A percentile compares a stretch with the other conserved stretches of the same genome.
These are phyloP conservation scores for Pycnomerus fuliginosus DNA, from an alignment of 2,888 invertebrate species.

Conservation along the genomic window DNA sequence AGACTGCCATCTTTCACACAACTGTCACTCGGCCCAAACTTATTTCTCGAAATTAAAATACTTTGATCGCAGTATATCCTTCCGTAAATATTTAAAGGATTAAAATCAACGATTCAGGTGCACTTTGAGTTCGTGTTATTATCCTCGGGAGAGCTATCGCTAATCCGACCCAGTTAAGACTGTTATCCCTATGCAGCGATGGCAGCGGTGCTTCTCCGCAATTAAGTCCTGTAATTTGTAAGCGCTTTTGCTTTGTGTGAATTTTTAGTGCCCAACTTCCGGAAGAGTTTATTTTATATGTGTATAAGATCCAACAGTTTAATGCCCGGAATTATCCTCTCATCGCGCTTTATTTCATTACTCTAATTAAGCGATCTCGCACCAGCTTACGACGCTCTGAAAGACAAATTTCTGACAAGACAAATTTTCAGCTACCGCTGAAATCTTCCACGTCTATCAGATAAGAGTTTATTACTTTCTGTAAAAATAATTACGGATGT, in stretches of 20 bases:
- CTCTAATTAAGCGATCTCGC: too few species aligned
- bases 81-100: too few species aligned
- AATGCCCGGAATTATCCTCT: background rate
- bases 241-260: constrained; percentile 11
- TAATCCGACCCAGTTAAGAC: constrained; percentile 20
- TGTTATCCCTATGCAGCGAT: constrained; percentile 12
- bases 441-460: too few species aligned
- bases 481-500: too few species aligned
- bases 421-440: too few species aligned
- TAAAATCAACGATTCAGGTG: constrained; percentile 21
- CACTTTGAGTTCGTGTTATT: constrained; percentile 18
- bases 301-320: constrained; percentile 7
- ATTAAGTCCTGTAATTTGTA: constrained; percentile 13
- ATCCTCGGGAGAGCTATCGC: constrained; percentile 14
- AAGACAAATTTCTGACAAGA: too few species aligned
- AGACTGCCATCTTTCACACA: constrained; percentile 1
- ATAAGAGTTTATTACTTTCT: too few species aligned
- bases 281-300: constrained; percentile 11
- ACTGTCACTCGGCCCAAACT: constrained; percentile 14
- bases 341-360: too few species aligned
- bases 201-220: constrained; percentile 12
- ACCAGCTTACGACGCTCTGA: too few species aligned
- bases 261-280: constrained; percentile 8
- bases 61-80: too few species aligned
- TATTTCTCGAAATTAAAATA: too few species aligned